Conservation (phyloP, 2,113 vertebrate genomes). For the Geococcyx californianus region DNA sequence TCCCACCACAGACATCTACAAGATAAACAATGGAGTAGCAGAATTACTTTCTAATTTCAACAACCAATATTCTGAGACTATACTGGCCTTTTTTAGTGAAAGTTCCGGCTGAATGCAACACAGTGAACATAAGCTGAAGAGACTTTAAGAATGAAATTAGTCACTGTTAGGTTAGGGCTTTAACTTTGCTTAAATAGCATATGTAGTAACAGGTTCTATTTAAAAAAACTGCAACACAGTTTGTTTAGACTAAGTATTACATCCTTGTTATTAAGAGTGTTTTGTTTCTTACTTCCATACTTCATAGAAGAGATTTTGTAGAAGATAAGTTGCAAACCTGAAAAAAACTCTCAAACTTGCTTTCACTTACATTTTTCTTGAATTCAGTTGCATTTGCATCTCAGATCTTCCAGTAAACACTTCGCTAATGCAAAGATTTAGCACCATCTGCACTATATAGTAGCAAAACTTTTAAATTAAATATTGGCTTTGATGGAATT, state of each 20-base stretch:
- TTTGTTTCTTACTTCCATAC: background rate
- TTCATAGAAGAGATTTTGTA: background rate
- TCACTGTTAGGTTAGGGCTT: background rate
- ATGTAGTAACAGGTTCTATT: background rate
- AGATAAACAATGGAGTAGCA: background rate
- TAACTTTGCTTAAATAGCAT: background rate
- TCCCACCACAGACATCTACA: background rate
- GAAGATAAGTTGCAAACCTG: background rate
- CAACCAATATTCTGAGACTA: background rate
- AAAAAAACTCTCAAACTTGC: background rate
- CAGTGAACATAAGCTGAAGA: background rate
- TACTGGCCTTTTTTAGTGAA: background rate
- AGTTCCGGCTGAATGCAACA: background rate
- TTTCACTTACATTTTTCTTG: background rate
- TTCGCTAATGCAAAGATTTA: background rate
- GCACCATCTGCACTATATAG: background rate
- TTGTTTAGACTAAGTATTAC: background rate
- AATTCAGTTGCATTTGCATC: background rate
- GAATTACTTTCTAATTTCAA: background rate
- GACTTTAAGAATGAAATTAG: background rate
- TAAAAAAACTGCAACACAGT: background rate
- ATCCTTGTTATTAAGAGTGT: background rate
- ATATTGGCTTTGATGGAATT: background rate
- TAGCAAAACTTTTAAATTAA: background rate
- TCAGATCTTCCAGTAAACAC: background rate